These are phyloP conservation scores for Clusia tigrina DNA, from an alignment of 2,888 invertebrate species.

Conservation along the genomic window DNA sequence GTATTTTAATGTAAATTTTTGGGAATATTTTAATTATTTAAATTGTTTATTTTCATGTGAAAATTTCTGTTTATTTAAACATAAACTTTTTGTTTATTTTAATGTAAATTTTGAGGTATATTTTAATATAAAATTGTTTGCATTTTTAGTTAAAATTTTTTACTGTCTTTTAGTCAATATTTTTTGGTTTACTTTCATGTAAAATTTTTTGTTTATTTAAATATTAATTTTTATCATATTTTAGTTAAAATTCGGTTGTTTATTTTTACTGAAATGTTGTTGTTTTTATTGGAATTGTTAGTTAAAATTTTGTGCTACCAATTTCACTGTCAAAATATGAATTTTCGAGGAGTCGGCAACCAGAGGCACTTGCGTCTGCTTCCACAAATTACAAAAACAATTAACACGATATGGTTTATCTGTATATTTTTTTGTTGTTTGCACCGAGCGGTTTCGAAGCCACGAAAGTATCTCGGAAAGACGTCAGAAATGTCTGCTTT, in stretches of 20 bases:
- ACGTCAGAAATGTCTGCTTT: neutral
- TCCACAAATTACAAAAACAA: neutral
- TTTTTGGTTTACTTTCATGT: too few relatives aligned
- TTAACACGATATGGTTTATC: neutral
- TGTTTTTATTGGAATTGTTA: neutral
- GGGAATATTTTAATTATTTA: too few relatives aligned
- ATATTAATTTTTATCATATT: too few relatives aligned
- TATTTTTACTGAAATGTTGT: neutral
- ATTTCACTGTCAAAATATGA: neutral
- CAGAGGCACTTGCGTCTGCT: constrained; percentile 10
- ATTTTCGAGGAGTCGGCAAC: neutral
- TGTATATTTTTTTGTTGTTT: neutral
- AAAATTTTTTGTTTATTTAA: neutral
- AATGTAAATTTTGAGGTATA: too few relatives aligned
- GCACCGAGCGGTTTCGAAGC: constrained; percentile 1
- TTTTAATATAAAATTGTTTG: too few relatives aligned
- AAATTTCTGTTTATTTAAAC: too few relatives aligned
- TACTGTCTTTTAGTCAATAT: constrained; percentile 5
- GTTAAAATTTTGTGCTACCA: neutral
- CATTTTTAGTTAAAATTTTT: neutral
- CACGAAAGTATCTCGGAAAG: constrained; percentile 19
- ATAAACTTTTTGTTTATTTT: too few relatives aligned
- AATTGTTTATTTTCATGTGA: too few relatives aligned
- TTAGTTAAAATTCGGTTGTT: neutral
- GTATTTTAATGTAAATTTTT: too few relatives aligned